Conservation (phyloP, 1,140 invertebrate species). For the Zaprionus tsacasi region DNA sequence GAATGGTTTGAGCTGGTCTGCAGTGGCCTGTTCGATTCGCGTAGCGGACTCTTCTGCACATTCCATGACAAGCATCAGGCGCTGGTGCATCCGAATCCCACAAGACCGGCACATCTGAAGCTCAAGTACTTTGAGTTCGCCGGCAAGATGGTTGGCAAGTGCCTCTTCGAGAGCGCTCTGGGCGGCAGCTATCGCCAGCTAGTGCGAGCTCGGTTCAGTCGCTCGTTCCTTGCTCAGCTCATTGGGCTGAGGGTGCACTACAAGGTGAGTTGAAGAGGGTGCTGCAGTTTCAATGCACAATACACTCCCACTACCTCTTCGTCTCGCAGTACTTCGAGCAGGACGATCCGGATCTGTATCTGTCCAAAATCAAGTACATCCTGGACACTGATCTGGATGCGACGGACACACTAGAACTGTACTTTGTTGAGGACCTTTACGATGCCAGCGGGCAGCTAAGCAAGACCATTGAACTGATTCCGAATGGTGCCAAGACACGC, state of each 20-base stretch:
- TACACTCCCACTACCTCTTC: constrained; percentile 80
- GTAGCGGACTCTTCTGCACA: constrained; percentile 92
- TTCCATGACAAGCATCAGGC: constrained; percentile 94
- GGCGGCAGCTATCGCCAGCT: constrained; percentile 94
- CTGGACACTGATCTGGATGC: constrained; percentile 93
- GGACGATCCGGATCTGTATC: constrained; percentile 96
- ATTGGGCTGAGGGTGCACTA: constrained; percentile 96
- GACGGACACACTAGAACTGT: constrained; percentile 91
- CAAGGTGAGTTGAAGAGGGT: constrained; percentile 85
- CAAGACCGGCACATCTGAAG: constrained; percentile 90
- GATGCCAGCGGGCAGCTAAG: constrained; percentile 90
- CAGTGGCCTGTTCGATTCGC: constrained; percentile 93
- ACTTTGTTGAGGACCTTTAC: constrained; percentile 95
- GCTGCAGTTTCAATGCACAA: background rate
- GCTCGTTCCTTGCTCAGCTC: constrained; percentile 97
- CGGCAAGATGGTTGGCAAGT: constrained; percentile 93
- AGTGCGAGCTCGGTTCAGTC: constrained; percentile 94
- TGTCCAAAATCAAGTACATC: constrained; percentile 96
- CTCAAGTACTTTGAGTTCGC: constrained; percentile 97
- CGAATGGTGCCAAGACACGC: constrained; percentile 87
- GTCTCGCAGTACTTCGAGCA: constrained; percentile 93
- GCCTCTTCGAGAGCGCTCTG: constrained; percentile 93
- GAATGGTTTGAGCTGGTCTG: constrained; percentile 98
- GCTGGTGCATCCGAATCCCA: constrained; percentile 94
- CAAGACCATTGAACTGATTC: constrained; percentile 91